A percentile compares a stretch with the other conserved stretches of the same genome.
Conservation (phyloP, 2,113 vertebrate species). For the Blennius ocellaris region DNA sequence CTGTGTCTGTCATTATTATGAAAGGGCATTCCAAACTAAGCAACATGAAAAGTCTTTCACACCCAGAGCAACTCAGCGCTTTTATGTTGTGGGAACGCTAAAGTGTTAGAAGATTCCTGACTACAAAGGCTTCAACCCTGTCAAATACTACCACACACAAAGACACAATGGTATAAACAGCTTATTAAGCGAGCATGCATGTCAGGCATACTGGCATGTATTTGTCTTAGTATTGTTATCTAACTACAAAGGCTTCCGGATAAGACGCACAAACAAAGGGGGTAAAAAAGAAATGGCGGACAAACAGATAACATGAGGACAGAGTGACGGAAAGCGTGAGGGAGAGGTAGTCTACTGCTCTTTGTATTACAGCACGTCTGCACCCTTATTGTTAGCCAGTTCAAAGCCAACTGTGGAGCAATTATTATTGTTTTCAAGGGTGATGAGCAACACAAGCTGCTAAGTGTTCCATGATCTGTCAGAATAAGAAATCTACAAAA, state of each 20-base stretch:
- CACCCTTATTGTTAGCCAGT: conserved; percentile 18
- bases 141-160: conserved; percentile 25
- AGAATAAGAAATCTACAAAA: not conserved
- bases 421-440: not conserved
- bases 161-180: conserved; percentile 50
- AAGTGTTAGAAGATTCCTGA: conserved; percentile 32
- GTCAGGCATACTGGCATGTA: conserved; percentile 19
- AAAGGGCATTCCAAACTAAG: conserved; percentile 29
- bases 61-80: not conserved
- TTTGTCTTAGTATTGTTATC: conserved; percentile 46
- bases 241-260: conserved; percentile 47
- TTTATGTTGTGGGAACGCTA: conserved; percentile 28
- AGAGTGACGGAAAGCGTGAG: not conserved
- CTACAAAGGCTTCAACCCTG: conserved; percentile 56
- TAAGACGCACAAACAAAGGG: conserved; percentile 20
- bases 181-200: conserved; percentile 47
- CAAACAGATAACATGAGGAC: conserved; percentile 26
- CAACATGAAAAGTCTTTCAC: conserved; percentile 27
- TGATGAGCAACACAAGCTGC: not conserved
- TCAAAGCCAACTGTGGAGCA: conserved; percentile 20
- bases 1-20: conserved; percentile 31
- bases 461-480: not conserved
- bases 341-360: not conserved
- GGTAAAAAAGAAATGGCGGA: not conserved
- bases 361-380: conserved; percentile 20